Percentiles rank a stretch among this genome's conserved stretches.
phyloP scores from a whole-genome alignment of 2,888 invertebrate species.

The Meteorus colon region DNA sequence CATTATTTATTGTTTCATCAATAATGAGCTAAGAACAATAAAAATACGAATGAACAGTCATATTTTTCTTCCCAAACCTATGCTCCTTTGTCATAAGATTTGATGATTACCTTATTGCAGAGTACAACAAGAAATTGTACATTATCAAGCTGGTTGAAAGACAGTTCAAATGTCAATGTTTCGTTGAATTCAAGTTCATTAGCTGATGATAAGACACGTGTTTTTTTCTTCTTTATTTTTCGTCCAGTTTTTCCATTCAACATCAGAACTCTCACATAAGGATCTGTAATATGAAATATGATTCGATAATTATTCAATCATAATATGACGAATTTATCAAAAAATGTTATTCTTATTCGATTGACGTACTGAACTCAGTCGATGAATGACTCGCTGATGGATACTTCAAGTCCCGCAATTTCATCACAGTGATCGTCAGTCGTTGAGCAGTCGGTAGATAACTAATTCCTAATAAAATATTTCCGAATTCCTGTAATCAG shows the following conservation, averaged over 20 bases:
- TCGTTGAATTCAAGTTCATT: slow-evolving; percentile 72
- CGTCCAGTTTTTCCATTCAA: slow-evolving; percentile 71
- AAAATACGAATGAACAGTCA: neutral
- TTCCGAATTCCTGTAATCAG: slow-evolving; percentile 71
- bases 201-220: slow-evolving; percentile 61
- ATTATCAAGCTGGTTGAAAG: slow-evolving; percentile 68
- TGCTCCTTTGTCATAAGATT: neutral
- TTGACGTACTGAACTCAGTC: slow-evolving; percentile 70
- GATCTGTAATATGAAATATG: slow-evolving; percentile 63
- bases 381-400: slow-evolving; percentile 60
- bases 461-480: slow-evolving; percentile 73
- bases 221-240: slow-evolving; percentile 72
- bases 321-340: neutral
- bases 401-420: slow-evolving; percentile 71
- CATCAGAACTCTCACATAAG: slow-evolving; percentile 72
- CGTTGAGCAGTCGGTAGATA: slow-evolving; percentile 74
- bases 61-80: neutral
- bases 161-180: slow-evolving; percentile 72
- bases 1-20: slow-evolving; percentile 51
- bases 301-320: neutral
- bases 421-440: slow-evolving; percentile 73
- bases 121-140: slow-evolving; percentile 70
- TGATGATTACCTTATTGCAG: slow-evolving; percentile 64
- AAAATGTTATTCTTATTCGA: neutral
- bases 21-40: slow-evolving; percentile 42